These are phyloP conservation scores for Poecilia wingei DNA, from an alignment of 2,797 vertebrate genomes.

Conservation along the genomic window DNA sequence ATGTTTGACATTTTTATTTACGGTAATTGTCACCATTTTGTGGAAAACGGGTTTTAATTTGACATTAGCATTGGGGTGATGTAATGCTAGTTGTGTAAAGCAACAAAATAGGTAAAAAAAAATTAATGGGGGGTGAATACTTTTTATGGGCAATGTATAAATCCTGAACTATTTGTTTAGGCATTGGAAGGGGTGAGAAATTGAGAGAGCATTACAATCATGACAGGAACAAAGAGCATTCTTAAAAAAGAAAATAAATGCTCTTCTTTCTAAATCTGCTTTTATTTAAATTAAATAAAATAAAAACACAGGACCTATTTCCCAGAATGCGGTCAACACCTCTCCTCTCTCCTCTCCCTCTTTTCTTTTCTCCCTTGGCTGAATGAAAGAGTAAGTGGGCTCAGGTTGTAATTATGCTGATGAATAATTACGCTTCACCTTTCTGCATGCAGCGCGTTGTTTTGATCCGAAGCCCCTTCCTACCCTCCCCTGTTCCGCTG, in stretches of 20 bases:
- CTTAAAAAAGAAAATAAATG: background rate
- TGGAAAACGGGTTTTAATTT: too few species aligned
- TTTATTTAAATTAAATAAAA: constrained; percentile 3
- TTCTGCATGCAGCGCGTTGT: constrained; percentile 66
- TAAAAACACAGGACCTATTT: constrained; percentile 32
- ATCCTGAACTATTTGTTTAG: background rate
- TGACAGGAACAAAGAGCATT: background rate
- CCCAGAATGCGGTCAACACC: constrained; percentile 52
- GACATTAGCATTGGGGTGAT: too few species aligned
- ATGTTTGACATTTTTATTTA: too few species aligned
- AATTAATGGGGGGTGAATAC: background rate
- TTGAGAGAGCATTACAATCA: background rate
- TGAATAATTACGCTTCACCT: constrained; percentile 78
- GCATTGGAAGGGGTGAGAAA: background rate
- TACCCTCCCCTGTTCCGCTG: constrained; percentile 61
- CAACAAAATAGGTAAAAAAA: too few species aligned
- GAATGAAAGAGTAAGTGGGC: constrained; percentile 77
- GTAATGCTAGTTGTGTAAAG: too few species aligned
- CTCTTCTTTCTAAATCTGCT: constrained; percentile 5
- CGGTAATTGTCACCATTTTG: too few species aligned
- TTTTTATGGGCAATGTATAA: background rate
- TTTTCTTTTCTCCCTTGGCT: constrained; percentile 38
- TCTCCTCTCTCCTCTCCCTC: constrained; percentile 50
- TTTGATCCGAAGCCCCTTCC: constrained; percentile 43
- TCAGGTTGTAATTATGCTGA: constrained; percentile 82